phyloP scores from a whole-genome alignment of 2,888 invertebrate species.

The Cylloceria caligata region DNA sequence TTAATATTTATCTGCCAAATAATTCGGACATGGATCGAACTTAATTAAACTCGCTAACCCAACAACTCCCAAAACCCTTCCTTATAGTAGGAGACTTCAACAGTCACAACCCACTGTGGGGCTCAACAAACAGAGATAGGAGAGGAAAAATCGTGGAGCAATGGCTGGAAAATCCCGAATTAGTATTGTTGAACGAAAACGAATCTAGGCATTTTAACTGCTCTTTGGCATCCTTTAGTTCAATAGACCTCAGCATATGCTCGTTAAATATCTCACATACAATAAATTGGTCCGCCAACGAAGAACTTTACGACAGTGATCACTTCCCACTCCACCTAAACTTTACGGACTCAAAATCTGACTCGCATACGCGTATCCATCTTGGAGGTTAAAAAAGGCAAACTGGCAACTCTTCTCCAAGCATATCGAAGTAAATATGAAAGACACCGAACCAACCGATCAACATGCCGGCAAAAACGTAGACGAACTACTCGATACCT shows the following conservation, averaged over 20 bases:
- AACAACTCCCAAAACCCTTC: neutral
- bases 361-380: neutral
- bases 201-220: constrained; percentile 35
- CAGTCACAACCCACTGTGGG: neutral
- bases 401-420: neutral
- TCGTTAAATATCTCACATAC: neutral
- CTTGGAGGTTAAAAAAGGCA: neutral
- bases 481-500: too few species aligned
- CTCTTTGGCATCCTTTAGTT: constrained; percentile 36
- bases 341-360: neutral
- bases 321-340: constrained; percentile 54
- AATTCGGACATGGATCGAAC: neutral
- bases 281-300: constrained; percentile 17
- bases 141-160: neutral
- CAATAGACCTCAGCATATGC: constrained; percentile 55
- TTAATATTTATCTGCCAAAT: neutral
- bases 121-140: neutral
- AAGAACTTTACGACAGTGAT: constrained; percentile 52
- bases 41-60: neutral
- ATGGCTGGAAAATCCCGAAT: neutral
- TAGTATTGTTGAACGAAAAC: neutral
- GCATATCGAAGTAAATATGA: neutral
- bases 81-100: neutral
- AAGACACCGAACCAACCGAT: neutral
- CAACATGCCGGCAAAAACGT: too few species aligned